Base-by-base conservation (phyloP, 2,888 invertebrate genomes). In the Ischnus inquisitorius region DNA sequence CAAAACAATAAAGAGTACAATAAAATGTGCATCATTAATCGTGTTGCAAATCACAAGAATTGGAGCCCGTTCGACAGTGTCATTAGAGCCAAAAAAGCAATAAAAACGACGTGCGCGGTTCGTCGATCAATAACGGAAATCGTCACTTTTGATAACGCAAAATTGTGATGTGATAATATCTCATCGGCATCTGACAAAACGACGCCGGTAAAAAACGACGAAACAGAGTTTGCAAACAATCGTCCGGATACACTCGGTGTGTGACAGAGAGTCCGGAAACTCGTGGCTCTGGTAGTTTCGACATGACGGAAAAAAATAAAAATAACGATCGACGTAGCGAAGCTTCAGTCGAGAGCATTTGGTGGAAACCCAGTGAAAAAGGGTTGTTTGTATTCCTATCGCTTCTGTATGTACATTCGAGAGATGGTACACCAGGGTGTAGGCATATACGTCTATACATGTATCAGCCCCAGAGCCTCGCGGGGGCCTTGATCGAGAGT, bases 331-430 rank as follows among this genome's bases (percentile, higher is more conserved):
- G 65, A 3, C 54, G 39, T 46, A 39, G 16, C 8, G 43, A 8
- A 64, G 25, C 57, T 25, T 54, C 16, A 39, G 16, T 34, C 54
- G 51, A 19, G 22, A 75, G 41, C 76, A 64, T 69, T 64, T 54
- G n/a, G 22, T 19, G 19, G 72, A 39, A 60, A 62, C 34, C 43
- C 60, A 28, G 51, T 41, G 46, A 51, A 68, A 67, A 62, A 80
- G 75, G 68, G 57, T 80, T 74, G 80, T 80, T 80, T 80, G 80
- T 80, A 69, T 75, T 75, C 62, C 60, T 68, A 75, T 80, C 80
- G 64, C 51, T 79, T 64, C 68, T 19, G 51, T 51, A 51, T 78
- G 68, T 68, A 72, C 51, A 78, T 48, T 82, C 43, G 62, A 22
- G 6, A 34, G 51, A n/a, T 68, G 28, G 34, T 12, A 68, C 25